Conservation (phyloP, 2,888 invertebrate genomes). For the Pandemis cinnamomeana region DNA sequence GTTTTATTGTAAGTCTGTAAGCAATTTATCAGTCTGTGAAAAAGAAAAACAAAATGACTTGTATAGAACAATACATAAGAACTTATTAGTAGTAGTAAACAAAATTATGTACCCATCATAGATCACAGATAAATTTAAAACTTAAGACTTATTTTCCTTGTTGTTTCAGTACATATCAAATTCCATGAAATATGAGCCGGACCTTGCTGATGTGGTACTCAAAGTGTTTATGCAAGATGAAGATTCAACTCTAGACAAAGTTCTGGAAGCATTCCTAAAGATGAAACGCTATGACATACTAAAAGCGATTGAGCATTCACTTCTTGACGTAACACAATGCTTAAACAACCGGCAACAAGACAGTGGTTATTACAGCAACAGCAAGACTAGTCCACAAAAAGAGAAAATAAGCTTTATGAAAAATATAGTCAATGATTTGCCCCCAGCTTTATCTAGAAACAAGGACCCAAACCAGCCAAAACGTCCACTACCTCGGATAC, state of each 20-base stretch:
- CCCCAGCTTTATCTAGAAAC: conserved; percentile 71
- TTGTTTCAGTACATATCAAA: conserved; percentile 80
- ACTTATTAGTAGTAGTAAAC: neutral
- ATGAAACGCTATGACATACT: conserved; percentile 82
- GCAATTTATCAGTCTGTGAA: too few relatives aligned
- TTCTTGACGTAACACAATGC: conserved; percentile 67
- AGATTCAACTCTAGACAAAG: conserved; percentile 82
- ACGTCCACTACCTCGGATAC: conserved; percentile 52
- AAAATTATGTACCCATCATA: neutral
- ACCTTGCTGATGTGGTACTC: conserved; percentile 82
- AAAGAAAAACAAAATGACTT: too few relatives aligned
- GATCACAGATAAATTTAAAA: neutral
- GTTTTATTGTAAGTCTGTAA: neutral
- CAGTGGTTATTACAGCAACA: conserved; percentile 75
- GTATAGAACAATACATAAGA: too few relatives aligned
- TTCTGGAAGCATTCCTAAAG: conserved; percentile 76
- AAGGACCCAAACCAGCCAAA: conserved; percentile 64
- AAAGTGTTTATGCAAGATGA: conserved; percentile 81
- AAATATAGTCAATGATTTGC: conserved; percentile 69
- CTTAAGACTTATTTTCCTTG: conserved; percentile 2
- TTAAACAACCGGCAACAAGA: conserved; percentile 69
- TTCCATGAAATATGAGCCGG: conserved; percentile 81
- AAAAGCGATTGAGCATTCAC: conserved; percentile 74
- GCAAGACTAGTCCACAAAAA: conserved; percentile 61
- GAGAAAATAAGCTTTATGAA: conserved; percentile 70